Evolutionary conservation across 2,797 vertebrate genomes (phyloP), one percentile per base, ranked within the genome.

Genomic region (Pseudochromis fuscus): DNA sequence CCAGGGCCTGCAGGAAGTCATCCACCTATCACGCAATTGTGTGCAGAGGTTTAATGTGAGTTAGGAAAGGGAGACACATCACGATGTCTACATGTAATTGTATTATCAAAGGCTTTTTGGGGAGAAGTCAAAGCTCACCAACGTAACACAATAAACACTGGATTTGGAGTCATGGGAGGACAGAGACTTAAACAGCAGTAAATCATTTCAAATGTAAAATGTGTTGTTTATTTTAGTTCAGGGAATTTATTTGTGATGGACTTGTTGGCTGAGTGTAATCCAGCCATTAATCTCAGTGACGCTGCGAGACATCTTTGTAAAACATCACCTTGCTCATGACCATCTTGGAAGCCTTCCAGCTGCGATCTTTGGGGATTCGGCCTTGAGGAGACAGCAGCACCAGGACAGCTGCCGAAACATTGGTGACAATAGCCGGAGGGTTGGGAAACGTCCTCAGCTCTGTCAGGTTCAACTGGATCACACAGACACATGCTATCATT

Each of bases 281-380:
- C 0, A 48, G 49, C 28, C 38, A 74, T 76, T 62, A 57, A 75
- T 77, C 52, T 28, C 11, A 50, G 30, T 52, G 30, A 18, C 33
- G 42, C 27, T 6, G 51, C 2, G 28, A 64, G 6, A 38, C 7
- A 10, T 74, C 11, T 0, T n/a, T 35, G 52, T 74, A 63, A 82
- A 71, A 65, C 35, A 84, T 91, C 87, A 95, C 94, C 90, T 96
- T 96, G 87, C 93, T 93, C 92, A 93, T 90, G 63, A 94, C 79
- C 72, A 92, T 88, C 83, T 95, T 95, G 84, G 88, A 84, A 5
- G 90, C 93, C 90, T 95, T 95, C 93, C 93, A 95, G 80, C 82
- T 94, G 73, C 93, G 88, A 67, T 95, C 93, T 90, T 95, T 95
- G 21, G 92, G 93, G 68, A 92, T 92, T 60, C 92, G 91, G 1